Evolutionary conservation across 2,888 invertebrate genomes (phyloP).

Genomic region (Isoperla grammatica): DNA sequence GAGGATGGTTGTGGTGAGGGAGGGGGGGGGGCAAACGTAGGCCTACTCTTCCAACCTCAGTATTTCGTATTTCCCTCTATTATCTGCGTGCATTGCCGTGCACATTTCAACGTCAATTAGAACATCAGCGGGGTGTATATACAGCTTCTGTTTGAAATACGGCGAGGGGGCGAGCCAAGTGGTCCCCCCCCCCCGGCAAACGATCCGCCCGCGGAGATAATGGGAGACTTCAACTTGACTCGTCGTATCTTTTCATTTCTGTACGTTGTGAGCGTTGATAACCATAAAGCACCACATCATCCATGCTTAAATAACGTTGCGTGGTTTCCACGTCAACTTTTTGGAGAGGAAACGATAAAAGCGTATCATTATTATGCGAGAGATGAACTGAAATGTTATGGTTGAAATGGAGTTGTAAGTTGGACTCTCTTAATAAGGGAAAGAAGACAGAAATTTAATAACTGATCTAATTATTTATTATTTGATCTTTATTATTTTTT

Average conservation of each 20-base stretch:
- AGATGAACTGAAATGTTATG: too few relatives aligned
- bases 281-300: constrained; percentile 7
- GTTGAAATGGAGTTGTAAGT: too few relatives aligned
- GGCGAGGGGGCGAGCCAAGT: not conserved
- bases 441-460: too few relatives aligned
- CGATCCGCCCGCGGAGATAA: not conserved
- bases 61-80: too few relatives aligned
- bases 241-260: constrained; percentile 5
- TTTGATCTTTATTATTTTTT: too few relatives aligned
- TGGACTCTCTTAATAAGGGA: too few relatives aligned
- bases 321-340: constrained; percentile 9
- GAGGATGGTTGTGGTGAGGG: too few relatives aligned
- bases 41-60: too few relatives aligned
- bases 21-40: too few relatives aligned
- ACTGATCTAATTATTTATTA: too few relatives aligned
- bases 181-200: not conserved
- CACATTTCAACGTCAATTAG: constrained; percentile 30
- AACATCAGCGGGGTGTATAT: not conserved
- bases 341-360: not conserved
- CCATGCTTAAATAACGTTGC: not conserved
- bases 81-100: not conserved
- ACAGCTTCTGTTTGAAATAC: not conserved
- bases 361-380: too few relatives aligned
- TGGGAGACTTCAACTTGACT: not conserved
- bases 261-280: not conserved